A percentile compares a stretch with the other conserved stretches of the same genome.
These are phyloP conservation scores for Doris montereyensis DNA, from an alignment of 2,888 invertebrate species.

Conservation along the genomic window DNA sequence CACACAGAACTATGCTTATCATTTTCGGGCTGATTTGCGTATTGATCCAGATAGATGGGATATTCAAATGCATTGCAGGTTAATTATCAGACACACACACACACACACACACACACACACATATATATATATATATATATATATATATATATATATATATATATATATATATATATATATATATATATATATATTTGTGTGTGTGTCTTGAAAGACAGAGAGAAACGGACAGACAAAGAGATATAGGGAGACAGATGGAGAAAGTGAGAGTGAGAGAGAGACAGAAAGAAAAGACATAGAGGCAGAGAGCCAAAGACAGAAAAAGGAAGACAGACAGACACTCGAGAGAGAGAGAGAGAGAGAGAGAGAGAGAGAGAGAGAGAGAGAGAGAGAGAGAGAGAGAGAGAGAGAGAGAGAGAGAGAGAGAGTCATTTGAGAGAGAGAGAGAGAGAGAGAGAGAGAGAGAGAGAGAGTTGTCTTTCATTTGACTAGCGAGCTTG, in stretches of 20 bases:
- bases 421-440: not conserved
- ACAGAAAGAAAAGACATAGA: too few species aligned
- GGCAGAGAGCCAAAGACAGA: too few species aligned
- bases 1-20: too few species aligned
- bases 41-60: too few species aligned
- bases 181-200: not conserved
- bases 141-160: not conserved
- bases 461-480: not conserved
- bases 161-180: constrained; percentile 7
- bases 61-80: too few species aligned
- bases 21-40: too few species aligned
- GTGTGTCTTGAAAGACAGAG: not conserved
- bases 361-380: constrained; percentile 20
- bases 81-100: too few species aligned
- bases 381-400: not conserved
- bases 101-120: constrained; percentile 25
- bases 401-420: not conserved
- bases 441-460: not conserved
- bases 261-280: constrained; percentile 7
- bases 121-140: not conserved
- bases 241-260: constrained; percentile 2
- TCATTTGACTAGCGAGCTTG: too few species aligned
- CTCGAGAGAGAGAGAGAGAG: too few species aligned
- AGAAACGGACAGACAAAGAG: not conserved
- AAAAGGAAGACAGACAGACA: too few species aligned